Conservation (phyloP, 2,797 vertebrate genomes). For the Sebastiscus tertius region DNA sequence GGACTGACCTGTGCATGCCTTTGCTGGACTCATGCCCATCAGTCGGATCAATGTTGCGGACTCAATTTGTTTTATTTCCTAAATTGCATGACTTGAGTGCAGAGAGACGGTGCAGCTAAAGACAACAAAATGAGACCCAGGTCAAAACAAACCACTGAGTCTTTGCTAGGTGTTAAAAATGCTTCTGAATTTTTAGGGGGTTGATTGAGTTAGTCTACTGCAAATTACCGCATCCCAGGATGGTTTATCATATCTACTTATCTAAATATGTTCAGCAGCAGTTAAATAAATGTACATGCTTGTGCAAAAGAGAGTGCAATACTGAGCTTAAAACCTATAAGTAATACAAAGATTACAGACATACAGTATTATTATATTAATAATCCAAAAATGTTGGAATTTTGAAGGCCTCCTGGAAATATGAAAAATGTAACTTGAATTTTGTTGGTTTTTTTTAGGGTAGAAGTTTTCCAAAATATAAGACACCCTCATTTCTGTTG, state of each 20-base stretch:
- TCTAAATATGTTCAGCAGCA: neutral
- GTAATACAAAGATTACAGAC: neutral
- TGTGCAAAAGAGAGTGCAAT: neutral
- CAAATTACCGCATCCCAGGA: neutral
- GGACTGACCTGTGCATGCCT: constrained; percentile 84
- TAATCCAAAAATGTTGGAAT: neutral
- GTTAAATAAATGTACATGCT: neutral
- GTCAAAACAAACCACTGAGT: constrained; percentile 27
- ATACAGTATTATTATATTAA: neutral
- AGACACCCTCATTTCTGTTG: neutral
- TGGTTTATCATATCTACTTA: neutral
- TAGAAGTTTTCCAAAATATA: neutral
- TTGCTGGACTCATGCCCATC: constrained; percentile 72
- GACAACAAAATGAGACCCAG: constrained; percentile 58
- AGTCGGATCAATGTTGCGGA: constrained; percentile 45
- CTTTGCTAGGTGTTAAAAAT: constrained; percentile 6
- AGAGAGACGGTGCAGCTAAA: constrained; percentile 78
- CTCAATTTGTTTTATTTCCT: constrained; percentile 28
- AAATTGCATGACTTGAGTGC: constrained; percentile 76
- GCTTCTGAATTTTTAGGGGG: neutral
- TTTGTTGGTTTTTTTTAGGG: neutral
- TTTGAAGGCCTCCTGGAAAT: neutral
- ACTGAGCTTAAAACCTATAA: neutral
- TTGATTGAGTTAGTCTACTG: neutral
- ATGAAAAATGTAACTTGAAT: neutral